Percentiles rank a stretch among this genome's conserved stretches.
phyloP scores from a whole-genome alignment of 2,888 invertebrate species.

The Metopia argyrocephala region DNA sequence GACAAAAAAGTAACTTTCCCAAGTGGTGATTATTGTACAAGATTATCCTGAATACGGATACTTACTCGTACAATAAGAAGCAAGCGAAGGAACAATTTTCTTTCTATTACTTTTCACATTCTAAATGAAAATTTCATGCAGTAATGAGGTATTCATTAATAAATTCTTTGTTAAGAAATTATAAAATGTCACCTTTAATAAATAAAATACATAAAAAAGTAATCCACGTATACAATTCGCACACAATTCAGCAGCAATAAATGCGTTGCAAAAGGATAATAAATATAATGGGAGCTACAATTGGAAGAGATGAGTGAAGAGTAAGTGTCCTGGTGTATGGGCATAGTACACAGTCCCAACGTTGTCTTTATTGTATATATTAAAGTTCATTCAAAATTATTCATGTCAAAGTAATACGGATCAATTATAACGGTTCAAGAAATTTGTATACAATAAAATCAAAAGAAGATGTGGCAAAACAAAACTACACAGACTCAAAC shows the following conservation, averaged over 20 bases:
- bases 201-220: slow-evolving; percentile 52
- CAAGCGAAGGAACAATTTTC: slow-evolving; percentile 38
- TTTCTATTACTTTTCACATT: slow-evolving; percentile 34
- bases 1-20: not conserved
- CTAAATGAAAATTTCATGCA: slow-evolving; percentile 25
- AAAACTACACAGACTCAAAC: slow-evolving; percentile 1
- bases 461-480: slow-evolving; percentile 29
- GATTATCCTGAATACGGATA: slow-evolving; percentile 34
- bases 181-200: slow-evolving; percentile 64
- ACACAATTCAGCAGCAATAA: slow-evolving; percentile 28
- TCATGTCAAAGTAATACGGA: slow-evolving; percentile 79
- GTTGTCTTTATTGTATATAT: slow-evolving; percentile 21
- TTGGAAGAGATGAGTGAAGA: slow-evolving; percentile 13
- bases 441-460: slow-evolving; percentile 61
- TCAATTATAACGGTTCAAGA: slow-evolving; percentile 79
- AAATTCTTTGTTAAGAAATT: slow-evolving; percentile 59
- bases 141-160: slow-evolving; percentile 54
- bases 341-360: slow-evolving; percentile 26
- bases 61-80: not conserved
- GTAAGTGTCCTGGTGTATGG: not conserved
- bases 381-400: slow-evolving; percentile 76
- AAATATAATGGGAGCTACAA: not conserved
- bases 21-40: slow-evolving; percentile 9
- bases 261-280: slow-evolving; percentile 4
- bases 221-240: slow-evolving; percentile 54